A percentile compares a stretch with the other conserved stretches of the same genome.
phyloP scores from a whole-genome alignment of 2,113 vertebrate genomes.

The Plecturocebus donacophilus region DNA sequence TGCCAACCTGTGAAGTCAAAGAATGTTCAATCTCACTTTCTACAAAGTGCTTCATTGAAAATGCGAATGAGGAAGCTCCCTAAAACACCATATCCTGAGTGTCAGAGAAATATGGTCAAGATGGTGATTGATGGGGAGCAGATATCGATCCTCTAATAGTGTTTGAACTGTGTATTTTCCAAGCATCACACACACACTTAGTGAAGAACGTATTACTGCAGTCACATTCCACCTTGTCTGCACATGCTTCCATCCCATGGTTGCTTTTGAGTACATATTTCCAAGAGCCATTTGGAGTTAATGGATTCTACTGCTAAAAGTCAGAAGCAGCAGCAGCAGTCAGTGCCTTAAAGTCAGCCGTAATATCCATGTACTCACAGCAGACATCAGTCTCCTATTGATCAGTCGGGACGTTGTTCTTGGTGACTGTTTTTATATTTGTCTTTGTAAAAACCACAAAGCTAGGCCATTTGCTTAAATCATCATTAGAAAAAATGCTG shows the following conservation, averaged over 20 bases:
- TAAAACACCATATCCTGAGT: slow-evolving; percentile 66
- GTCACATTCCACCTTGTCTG: not conserved
- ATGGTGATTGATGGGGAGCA: slow-evolving; percentile 12
- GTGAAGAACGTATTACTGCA: not conserved
- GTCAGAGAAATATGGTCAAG: slow-evolving; percentile 35
- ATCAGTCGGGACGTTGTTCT: slow-evolving; percentile 36
- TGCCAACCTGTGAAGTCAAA: slow-evolving; percentile 34
- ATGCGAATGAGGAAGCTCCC: slow-evolving; percentile 50
- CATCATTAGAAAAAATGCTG: slow-evolving; percentile 68
- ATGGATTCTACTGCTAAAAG: not conserved
- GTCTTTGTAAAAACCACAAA: slow-evolving; percentile 69
- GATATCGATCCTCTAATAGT: not conserved
- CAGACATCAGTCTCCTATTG: not conserved
- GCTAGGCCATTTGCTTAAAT: slow-evolving; percentile 70
- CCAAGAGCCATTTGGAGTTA: not conserved
- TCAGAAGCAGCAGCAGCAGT: slow-evolving; percentile 29
- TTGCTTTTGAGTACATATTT: not conserved
- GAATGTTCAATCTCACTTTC: not conserved
- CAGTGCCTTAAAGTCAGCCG: not conserved
- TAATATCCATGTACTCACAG: not conserved
- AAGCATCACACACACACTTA: not conserved
- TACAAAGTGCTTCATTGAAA: slow-evolving; percentile 51
- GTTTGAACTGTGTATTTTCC: not conserved
- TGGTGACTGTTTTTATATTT: slow-evolving; percentile 41
- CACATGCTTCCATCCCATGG: not conserved